These are phyloP conservation scores for Synanthedon andrenaeformis DNA, from an alignment of 2,888 invertebrate genomes.

Conservation along the genomic window DNA sequence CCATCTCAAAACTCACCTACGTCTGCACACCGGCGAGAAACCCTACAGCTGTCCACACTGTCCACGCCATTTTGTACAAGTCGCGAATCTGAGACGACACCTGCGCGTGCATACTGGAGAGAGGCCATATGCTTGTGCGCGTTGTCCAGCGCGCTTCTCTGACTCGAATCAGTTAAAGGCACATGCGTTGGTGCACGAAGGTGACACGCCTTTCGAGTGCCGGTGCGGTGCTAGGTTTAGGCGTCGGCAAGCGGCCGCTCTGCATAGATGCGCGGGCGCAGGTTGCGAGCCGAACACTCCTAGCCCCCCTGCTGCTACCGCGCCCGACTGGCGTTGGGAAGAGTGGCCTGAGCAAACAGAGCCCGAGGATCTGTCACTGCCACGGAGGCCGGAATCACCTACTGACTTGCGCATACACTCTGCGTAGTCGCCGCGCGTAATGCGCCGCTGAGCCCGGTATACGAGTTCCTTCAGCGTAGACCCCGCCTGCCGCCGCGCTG, in stretches of 20 bases:
- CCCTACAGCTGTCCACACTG: constrained; percentile 94
- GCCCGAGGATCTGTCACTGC: constrained; percentile 89
- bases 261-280: constrained; percentile 80
- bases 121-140: constrained; percentile 87
- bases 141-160: constrained; percentile 88
- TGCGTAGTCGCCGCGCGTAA: constrained; percentile 51
- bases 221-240: constrained; percentile 85
- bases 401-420: constrained; percentile 63
- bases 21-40: constrained; percentile 92
- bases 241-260: constrained; percentile 87
- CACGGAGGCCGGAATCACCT: constrained; percentile 61
- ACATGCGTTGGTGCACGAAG: constrained; percentile 88
- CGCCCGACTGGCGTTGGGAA: constrained; percentile 60
- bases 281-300: constrained; percentile 49
- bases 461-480: constrained; percentile 80
- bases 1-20: constrained; percentile 92
- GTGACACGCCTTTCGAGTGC: constrained; percentile 90
- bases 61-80: constrained; percentile 93
- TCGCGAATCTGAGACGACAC: constrained; percentile 90
- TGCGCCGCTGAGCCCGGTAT: constrained; percentile 72
- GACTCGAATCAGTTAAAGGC: constrained; percentile 94
- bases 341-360: constrained; percentile 82
- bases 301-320: constrained; percentile 56
- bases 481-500: constrained; percentile 29
- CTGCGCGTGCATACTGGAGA: constrained; percentile 93